Percentiles rank a stretch among this genome's conserved stretches.
Conservation (phyloP, 30 jellyfish, hydroid and myxozoan genomes). For the Chironex yamaguchii region DNA sequence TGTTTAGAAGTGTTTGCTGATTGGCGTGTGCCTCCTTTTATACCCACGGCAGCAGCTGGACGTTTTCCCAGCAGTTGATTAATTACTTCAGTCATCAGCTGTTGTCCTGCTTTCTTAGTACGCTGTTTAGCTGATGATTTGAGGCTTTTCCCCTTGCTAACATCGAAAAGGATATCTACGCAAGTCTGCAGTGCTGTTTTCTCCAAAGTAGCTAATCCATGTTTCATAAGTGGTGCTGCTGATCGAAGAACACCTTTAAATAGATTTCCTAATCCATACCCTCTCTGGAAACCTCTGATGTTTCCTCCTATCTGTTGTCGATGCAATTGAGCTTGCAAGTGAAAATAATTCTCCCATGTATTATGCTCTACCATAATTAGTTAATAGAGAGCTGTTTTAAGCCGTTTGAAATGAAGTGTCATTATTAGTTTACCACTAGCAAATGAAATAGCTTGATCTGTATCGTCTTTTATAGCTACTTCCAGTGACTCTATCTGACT, state of each 20-base stretch:
- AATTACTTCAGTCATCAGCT: neutral
- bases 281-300: constrained; percentile 11
- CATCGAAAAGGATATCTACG: neutral
- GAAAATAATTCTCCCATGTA: neutral
- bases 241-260: constrained; percentile 8
- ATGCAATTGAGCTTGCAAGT: neutral
- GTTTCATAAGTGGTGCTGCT: constrained; percentile 1
- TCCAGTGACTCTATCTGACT: constrained; percentile 19
- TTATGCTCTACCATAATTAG: neutral
- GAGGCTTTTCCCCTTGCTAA: neutral
- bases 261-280: constrained; percentile 36
- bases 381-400: neutral
- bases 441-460: constrained; percentile 36
- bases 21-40: neutral
- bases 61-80: neutral
- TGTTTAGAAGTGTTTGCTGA: neutral
- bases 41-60: neutral
- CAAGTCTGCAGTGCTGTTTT: constrained; percentile 41
- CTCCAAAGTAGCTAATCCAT: constrained; percentile 25
- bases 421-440: constrained; percentile 2
- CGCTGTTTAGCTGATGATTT: constrained; percentile 6
- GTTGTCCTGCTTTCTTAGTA: neutral
- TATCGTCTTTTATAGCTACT: constrained; percentile 32
- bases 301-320: constrained; percentile 6
- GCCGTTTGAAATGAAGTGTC: constrained; percentile 26